Percentiles rank a stretch among this genome's conserved stretches.
Evolutionary conservation across 2,888 invertebrate genomes (phyloP).

Genomic region (Drosophila meridiana): DNA sequence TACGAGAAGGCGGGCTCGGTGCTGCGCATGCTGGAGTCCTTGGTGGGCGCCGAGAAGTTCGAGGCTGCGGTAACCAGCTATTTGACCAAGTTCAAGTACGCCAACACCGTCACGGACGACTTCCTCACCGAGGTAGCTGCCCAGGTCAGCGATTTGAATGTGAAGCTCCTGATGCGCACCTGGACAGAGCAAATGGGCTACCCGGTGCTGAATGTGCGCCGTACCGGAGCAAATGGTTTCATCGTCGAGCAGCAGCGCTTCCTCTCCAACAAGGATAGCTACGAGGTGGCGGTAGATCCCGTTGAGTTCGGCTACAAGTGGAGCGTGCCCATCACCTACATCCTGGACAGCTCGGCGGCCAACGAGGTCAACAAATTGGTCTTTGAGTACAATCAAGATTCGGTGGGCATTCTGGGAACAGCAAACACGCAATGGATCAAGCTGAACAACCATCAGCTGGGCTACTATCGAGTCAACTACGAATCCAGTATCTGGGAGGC

Average conservation of each 20-base stretch:
- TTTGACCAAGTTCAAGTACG: slow-evolving; percentile 88
- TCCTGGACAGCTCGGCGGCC: slow-evolving; percentile 86
- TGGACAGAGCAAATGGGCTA: slow-evolving; percentile 96
- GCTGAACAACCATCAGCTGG: slow-evolving; percentile 92
- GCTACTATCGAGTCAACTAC: slow-evolving; percentile 95
- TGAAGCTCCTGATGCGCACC: slow-evolving; percentile 90
- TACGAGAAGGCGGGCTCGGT: slow-evolving; percentile 95
- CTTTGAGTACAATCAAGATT: slow-evolving; percentile 62
- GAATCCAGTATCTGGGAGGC: slow-evolving; percentile 88
- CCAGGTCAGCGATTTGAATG: slow-evolving; percentile 85
- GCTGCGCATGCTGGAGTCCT: slow-evolving; percentile 93
- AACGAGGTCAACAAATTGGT: slow-evolving; percentile 70
- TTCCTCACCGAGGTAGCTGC: slow-evolving; percentile 87
- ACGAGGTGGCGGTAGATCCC: slow-evolving; percentile 84
- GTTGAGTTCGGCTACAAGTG: slow-evolving; percentile 88
- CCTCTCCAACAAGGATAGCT: slow-evolving; percentile 88
- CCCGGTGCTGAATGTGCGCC: slow-evolving; percentile 89
- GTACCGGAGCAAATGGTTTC: slow-evolving; percentile 79
- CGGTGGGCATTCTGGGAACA: slow-evolving; percentile 73
- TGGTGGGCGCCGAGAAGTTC: slow-evolving; percentile 89
- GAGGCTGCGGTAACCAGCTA: slow-evolving; percentile 90
- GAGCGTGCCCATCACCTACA: slow-evolving; percentile 92
- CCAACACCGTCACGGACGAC: slow-evolving; percentile 92
- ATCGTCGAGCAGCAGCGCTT: slow-evolving; percentile 90
- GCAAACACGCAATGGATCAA: slow-evolving; percentile 89